A percentile compares a stretch with the other conserved stretches of the same genome.
Evolutionary conservation across 2,888 invertebrate species (phyloP).

Genomic region (Heliconius charithonia): DNA sequence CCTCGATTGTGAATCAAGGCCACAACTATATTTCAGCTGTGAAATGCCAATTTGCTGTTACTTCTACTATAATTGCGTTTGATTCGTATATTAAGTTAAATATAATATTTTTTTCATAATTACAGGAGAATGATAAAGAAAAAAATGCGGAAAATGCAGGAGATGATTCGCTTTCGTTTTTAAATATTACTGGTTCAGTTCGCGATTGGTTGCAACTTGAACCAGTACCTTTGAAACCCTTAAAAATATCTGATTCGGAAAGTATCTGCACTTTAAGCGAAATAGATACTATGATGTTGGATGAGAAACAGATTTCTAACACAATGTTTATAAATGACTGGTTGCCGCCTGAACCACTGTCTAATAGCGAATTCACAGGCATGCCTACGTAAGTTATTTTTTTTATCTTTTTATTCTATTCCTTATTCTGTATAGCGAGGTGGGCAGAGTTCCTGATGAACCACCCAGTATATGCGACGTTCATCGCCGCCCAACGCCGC

Average conservation of each 20-base stretch:
- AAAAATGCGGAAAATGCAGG: slow-evolving; percentile 45
- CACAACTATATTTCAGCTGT: not conserved
- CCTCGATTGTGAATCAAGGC: not conserved
- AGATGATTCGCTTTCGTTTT: slow-evolving; percentile 66
- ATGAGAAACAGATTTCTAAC: slow-evolving; percentile 49
- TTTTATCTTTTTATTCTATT: not conserved
- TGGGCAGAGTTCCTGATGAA: not conserved
- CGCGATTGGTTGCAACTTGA: slow-evolving; percentile 73
- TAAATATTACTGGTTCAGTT: slow-evolving; percentile 69
- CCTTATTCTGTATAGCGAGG: not conserved
- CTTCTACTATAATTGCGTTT: not conserved
- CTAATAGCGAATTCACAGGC: slow-evolving; percentile 81
- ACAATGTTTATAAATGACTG: slow-evolving; percentile 81
- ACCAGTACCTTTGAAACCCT: slow-evolving; percentile 60
- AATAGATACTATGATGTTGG: slow-evolving; percentile 33
- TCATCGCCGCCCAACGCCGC: not conserved
- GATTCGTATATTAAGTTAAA: not conserved
- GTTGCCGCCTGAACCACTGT: slow-evolving; percentile 83
- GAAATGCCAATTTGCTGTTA: not conserved
- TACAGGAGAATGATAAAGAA: slow-evolving; percentile 41
- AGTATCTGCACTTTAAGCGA: slow-evolving; percentile 51
- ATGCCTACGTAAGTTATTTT: slow-evolving; percentile 84
- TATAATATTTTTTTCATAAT: not conserved
- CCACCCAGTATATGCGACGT: not conserved
- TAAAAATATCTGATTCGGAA: slow-evolving; percentile 49